Percentiles rank a stretch among this genome's conserved stretches.
These are phyloP conservation scores for Potorous gilbertii DNA, from an alignment of 2,797 vertebrate species.

Conservation along the genomic window DNA sequence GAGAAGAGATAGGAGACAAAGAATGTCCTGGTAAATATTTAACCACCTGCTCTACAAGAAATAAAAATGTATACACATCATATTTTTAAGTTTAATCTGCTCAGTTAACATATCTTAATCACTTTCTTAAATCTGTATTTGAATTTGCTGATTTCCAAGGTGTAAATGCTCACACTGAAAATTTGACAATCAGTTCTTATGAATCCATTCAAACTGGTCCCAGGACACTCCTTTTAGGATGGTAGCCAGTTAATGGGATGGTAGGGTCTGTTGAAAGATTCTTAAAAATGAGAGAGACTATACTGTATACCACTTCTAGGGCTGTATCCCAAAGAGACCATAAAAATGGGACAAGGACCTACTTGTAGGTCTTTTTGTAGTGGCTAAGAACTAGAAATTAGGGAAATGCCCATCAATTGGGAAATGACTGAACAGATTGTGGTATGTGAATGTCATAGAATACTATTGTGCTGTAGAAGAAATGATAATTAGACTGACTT, in stretches of 20 bases:
- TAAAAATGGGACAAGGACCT: too few relatives aligned
- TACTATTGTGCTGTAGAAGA: too few relatives aligned
- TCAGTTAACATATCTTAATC: not conserved
- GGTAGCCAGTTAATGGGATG: not conserved
- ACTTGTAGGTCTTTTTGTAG: too few relatives aligned
- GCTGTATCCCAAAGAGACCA: too few relatives aligned
- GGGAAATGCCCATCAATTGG: too few relatives aligned
- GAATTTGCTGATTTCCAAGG: not conserved
- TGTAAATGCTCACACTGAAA: not conserved
- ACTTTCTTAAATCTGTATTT: not conserved
- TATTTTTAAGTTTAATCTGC: not conserved
- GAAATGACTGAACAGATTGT: too few relatives aligned
- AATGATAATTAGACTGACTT: too few relatives aligned
- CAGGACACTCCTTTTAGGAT: not conserved
- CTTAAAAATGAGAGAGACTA: too few relatives aligned
- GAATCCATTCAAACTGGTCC: not conserved
- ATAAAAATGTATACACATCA: not conserved
- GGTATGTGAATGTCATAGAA: too few relatives aligned
- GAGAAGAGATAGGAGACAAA: not conserved
- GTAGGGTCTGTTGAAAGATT: not conserved
- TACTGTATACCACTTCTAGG: too few relatives aligned
- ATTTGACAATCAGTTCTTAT: not conserved
- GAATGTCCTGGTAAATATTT: not conserved
- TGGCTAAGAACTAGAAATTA: too few relatives aligned
- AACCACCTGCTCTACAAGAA: not conserved